phyloP scores from a whole-genome alignment of 35 echinoderm and acorn worm species.

The Lytechinus pictus region DNA sequence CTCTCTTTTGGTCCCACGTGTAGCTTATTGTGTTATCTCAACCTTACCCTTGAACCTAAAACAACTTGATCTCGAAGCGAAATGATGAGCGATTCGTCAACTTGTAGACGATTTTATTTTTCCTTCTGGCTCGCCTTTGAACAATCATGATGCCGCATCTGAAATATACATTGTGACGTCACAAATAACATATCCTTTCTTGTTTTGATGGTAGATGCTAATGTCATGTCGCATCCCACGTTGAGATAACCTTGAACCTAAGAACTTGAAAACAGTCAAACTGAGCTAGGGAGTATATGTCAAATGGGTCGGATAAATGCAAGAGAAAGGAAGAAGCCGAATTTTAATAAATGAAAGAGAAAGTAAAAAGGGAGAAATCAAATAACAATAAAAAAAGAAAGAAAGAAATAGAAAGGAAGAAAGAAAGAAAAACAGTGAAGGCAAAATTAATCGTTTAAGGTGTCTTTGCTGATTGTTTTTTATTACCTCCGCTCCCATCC shows the following conservation, averaged over 20 bases:
- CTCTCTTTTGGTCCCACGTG: no score
- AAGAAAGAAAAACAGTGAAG: no score
- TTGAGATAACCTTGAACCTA: background rate
- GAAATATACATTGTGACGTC: background rate
- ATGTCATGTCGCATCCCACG: background rate
- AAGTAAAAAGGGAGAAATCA: no score
- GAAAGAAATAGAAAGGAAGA: no score
- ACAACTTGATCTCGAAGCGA: background rate
- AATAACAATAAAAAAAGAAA: no score
- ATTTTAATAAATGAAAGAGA: no score
- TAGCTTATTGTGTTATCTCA: background rate
- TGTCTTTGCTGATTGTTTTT: no score
- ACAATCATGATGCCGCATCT: background rate
- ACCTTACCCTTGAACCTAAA: background rate
- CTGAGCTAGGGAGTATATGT: background rate
- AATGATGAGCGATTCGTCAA: background rate
- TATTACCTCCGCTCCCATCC: no score
- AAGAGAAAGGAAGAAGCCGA: background rate
- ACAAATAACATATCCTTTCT: background rate
- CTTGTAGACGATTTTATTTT: background rate
- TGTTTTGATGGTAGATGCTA: no score
- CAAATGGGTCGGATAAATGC: background rate
- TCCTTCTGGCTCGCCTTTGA: no score
- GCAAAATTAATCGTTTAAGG: no score
- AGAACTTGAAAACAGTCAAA: background rate